Percentiles rank a stretch among this genome's conserved stretches.
phyloP scores from a whole-genome alignment of 2,113 vertebrate species.

The Manacus vitellinus region DNA sequence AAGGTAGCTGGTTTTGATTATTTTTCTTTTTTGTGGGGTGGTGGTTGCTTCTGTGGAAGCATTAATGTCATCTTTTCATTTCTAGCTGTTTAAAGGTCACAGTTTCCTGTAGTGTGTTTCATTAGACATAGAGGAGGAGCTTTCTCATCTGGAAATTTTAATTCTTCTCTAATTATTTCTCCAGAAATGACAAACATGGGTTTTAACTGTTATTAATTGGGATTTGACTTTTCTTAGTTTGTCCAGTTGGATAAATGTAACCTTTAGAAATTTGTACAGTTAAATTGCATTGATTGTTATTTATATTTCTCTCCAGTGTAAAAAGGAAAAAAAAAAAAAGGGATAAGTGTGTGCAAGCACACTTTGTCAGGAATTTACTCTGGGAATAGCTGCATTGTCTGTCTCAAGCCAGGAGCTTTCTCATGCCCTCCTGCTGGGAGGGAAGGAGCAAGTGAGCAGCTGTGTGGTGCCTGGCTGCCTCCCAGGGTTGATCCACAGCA shows the following conservation, averaged over 20 bases:
- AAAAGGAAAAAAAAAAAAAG: too few relatives aligned
- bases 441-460: background rate
- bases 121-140: background rate
- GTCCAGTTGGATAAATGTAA: background rate
- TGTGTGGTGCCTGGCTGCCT: background rate
- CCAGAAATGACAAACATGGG: background rate
- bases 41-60: background rate
- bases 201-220: background rate
- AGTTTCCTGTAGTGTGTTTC: background rate
- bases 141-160: background rate
- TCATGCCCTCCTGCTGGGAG: fast-evolving
- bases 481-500: fast-evolving
- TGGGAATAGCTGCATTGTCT: background rate
- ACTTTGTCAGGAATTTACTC: background rate
- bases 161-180: background rate
- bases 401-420: background rate
- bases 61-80: background rate
- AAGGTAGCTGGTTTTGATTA: background rate
- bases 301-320: background rate
- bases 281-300: background rate
- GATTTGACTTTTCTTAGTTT: background rate
- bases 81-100: background rate
- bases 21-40: background rate
- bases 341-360: background rate
- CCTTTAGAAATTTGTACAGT: background rate